These are phyloP conservation scores for Catamblyrhynchus diadema DNA, from an alignment of 2,797 vertebrate species.

Conservation along the genomic window DNA sequence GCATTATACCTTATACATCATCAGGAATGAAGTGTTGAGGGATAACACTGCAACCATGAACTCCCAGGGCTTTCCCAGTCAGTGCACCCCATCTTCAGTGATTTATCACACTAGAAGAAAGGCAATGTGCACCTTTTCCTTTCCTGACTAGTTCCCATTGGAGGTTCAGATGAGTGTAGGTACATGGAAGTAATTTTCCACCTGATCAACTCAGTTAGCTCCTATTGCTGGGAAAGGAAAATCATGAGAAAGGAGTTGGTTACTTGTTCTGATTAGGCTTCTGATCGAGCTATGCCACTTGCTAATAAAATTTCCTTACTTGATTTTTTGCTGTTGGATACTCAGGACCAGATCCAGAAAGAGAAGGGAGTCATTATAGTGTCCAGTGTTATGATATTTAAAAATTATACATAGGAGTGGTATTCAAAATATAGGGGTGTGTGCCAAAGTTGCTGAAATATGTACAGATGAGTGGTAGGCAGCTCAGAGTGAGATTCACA, in stretches of 20 bases:
- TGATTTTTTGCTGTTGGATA: neutral
- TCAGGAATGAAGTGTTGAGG: neutral
- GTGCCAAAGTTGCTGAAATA: neutral
- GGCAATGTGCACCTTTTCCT: neutral
- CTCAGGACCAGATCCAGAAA: neutral
- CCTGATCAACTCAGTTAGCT: neutral
- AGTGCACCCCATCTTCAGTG: neutral
- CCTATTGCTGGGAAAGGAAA: neutral
- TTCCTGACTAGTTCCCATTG: neutral
- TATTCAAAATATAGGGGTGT: neutral
- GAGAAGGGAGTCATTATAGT: neutral
- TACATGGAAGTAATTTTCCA: neutral
- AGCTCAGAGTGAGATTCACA: neutral
- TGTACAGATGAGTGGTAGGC: neutral
- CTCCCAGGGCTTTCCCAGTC: neutral
- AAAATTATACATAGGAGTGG: neutral
- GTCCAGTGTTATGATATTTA: neutral
- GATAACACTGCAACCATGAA: neutral
- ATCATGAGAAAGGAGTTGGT: neutral
- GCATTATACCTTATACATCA: neutral
- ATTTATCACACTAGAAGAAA: neutral
- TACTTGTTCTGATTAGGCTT: neutral
- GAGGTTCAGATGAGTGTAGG: neutral
- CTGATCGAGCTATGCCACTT: neutral
- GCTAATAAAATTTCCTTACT: neutral